Evolutionary conservation across 2,797 vertebrate genomes (phyloP), one percentile per base, ranked within the genome.

Genomic region (Alectoris magna): DNA sequence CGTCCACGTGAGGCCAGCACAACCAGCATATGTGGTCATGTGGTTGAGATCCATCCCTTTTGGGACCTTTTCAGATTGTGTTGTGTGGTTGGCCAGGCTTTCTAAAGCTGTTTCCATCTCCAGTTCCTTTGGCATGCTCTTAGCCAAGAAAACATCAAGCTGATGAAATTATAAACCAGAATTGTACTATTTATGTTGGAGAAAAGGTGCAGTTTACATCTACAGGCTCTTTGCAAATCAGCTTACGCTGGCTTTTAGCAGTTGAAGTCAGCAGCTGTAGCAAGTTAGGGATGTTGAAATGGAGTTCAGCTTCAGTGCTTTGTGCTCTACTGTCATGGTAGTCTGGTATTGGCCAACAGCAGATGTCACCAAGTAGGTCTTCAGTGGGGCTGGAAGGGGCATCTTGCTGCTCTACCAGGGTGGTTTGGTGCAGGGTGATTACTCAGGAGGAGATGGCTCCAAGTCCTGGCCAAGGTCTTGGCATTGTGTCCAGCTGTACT

Each of bases 91-190:
- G 87, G 91, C 77, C 38, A 11, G 41, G 26, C 53, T 71, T 78
- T 74, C 64, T 92, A 51, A 68, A 84, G 87, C 53, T 46, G 21
- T 93, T 96, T 95, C 87, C 88, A 79, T 93, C 89, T 66, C 49
- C 55, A 62, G 71, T 94, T 96, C 92, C 91, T 90, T 66, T 79
- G 46, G 31, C 73, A 86, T 26, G 9, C 43, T 91, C 62, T 87
- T 93, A 83, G 96, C 96, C 94, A 96, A 94, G 90, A 95, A 96
- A 92, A 91, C 74, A 90, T 96, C 92, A 87, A 90, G 83, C 62
- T 82, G 80, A 91, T 94, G 91, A 92, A 95, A 91, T 91, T 79
- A 69, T 51, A 94, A 92, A 86, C 83, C 80, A 69, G 80, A 72
- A 71, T 87, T 0, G 0, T 79, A 71, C 92, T 95, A 92, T 95